Percentiles rank a stretch among this genome's conserved stretches.
phyloP scores from a whole-genome alignment of 2,113 vertebrate species.

The Sinocyclocheilus anophthalmus region DNA sequence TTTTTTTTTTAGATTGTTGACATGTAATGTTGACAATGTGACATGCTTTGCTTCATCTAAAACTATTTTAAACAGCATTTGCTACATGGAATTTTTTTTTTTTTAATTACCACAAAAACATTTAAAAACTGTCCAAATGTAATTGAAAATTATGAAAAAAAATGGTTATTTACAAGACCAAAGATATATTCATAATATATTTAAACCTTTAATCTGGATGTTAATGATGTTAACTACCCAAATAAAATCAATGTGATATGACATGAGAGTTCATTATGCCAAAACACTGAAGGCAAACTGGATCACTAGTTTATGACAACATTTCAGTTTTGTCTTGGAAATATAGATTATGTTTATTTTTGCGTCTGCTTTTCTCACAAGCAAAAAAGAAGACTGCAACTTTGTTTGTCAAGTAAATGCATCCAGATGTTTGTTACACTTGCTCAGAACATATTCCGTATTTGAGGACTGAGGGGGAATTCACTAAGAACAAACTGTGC shows the following conservation, averaged over 20 bases:
- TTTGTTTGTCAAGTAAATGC: neutral
- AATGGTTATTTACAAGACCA: neutral
- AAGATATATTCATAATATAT: neutral
- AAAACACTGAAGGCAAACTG: neutral
- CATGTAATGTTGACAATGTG: neutral
- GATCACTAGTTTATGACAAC: neutral
- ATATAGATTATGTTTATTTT: slow-evolving; percentile 11
- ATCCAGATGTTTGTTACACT: slow-evolving; percentile 1
- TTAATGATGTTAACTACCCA: neutral
- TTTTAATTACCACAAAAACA: neutral
- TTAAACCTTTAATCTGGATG: neutral
- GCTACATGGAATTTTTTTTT: neutral
- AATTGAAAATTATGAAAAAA: neutral
- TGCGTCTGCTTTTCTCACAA: neutral
- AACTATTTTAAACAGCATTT: neutral
- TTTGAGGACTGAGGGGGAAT: slow-evolving; percentile 1
- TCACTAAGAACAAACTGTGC: slow-evolving; percentile 14
- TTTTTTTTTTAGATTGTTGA: neutral
- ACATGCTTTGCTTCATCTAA: neutral
- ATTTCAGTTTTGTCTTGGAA: neutral
- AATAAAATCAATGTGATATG: neutral
- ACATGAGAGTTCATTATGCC: neutral
- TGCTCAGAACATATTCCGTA: neutral
- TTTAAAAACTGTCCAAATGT: neutral
- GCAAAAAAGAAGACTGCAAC: slow-evolving; percentile 8